A percentile compares a stretch with the other conserved stretches of the same genome.
These are phyloP conservation scores for Bugula neritina DNA, from an alignment of 2,888 invertebrate species.

Conservation along the genomic window DNA sequence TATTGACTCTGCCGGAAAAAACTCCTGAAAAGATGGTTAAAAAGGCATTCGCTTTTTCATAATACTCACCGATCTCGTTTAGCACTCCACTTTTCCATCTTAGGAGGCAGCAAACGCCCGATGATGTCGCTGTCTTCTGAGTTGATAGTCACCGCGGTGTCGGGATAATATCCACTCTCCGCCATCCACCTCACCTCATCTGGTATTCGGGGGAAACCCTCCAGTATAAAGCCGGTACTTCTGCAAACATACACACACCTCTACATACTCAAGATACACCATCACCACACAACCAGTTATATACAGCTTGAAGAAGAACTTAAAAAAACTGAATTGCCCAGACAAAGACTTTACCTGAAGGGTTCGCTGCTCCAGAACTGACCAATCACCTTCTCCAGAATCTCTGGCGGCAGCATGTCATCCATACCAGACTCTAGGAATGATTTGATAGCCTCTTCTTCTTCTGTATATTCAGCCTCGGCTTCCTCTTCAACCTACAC, in stretches of 20 bases:
- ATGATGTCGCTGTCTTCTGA: constrained; percentile 48
- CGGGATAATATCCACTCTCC: constrained; percentile 48
- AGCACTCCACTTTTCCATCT: constrained; percentile 45
- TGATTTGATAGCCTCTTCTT: constrained; percentile 50
- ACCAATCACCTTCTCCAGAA: constrained; percentile 47
- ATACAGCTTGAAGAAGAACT: too few species aligned
- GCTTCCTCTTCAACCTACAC: constrained; percentile 33
- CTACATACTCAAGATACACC: not conserved
- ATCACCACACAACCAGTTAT: too few species aligned
- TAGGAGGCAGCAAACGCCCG: constrained; percentile 48
- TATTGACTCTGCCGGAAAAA: not conserved
- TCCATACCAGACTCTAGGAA: constrained; percentile 44
- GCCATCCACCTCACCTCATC: constrained; percentile 48
- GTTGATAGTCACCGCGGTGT: constrained; percentile 46
- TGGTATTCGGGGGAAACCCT: constrained; percentile 50
- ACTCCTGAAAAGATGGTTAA: not conserved
- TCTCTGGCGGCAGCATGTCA: constrained; percentile 46
- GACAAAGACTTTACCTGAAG: constrained; percentile 34
- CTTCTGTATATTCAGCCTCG: constrained; percentile 46
- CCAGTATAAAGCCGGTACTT: constrained; percentile 51
- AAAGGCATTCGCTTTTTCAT: not conserved
- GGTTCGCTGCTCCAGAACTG: constrained; percentile 53
- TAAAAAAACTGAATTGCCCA: too few species aligned
- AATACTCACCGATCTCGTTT: constrained; percentile 37
- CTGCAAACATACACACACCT: constrained; percentile 33